These are phyloP conservation scores for Climacteris rufus DNA, from an alignment of 2,113 vertebrate genomes.

Conservation along the genomic window DNA sequence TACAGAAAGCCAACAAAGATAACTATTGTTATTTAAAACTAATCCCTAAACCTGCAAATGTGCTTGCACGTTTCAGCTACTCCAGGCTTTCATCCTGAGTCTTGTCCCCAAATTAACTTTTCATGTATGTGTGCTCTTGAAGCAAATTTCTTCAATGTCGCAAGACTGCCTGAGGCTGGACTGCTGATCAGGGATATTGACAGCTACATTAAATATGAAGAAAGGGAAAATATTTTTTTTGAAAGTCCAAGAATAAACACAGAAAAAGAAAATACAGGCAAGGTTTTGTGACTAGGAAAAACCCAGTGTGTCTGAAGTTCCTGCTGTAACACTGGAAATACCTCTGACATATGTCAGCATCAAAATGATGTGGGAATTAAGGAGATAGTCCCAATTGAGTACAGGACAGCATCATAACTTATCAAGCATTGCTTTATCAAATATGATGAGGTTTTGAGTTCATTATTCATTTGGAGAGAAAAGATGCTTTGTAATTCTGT, in stretches of 20 bases:
- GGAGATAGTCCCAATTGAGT: neutral
- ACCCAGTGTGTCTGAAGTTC: neutral
- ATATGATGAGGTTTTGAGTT: neutral
- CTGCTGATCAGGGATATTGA: neutral
- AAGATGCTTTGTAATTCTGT: neutral
- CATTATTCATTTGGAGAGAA: neutral
- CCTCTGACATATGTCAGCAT: neutral
- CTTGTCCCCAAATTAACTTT: neutral
- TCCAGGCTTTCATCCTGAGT: neutral
- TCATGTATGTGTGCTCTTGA: neutral
- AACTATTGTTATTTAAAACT: neutral
- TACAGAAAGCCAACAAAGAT: neutral
- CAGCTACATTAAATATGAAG: neutral
- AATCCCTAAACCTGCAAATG: neutral
- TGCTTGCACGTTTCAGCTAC: neutral
- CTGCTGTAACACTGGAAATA: neutral
- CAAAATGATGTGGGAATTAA: neutral
- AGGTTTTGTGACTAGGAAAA: neutral
- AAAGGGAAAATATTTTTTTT: neutral
- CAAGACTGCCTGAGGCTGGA: neutral
- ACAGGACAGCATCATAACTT: neutral
- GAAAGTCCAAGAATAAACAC: neutral
- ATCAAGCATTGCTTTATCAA: neutral
- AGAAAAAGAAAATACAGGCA: neutral
- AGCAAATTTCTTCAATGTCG: neutral